Evolutionary conservation across 2,888 invertebrate genomes (phyloP), one percentile per base, ranked within the genome.

Genomic region (Caenorhabditis sulstoni): DNA sequence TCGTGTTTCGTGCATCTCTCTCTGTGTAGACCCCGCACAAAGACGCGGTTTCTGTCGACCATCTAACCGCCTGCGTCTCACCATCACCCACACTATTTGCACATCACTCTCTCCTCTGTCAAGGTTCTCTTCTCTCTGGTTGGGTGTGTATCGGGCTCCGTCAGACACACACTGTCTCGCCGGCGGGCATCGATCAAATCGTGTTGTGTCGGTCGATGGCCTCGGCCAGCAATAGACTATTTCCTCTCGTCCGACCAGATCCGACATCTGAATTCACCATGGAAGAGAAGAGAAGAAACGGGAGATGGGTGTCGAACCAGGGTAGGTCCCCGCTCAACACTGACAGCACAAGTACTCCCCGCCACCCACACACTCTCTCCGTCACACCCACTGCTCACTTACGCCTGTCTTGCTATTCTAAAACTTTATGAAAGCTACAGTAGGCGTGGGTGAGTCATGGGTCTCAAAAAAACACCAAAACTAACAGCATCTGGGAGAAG

Each of bases 101-200:
- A 7, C 18, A 8, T 9, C 20, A 8, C 20, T 44, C 67, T 76
- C 75, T 50, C 5, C 50, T 11, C 1, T 8, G 4, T n/a, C n/a
- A 55, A 45, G 45, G n/a, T 3, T 76, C 18, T 37, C 61, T 76
- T 5, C 12, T 3, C 14, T 12, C 29, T 55, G 50, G 44, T 53
- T 16, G 47, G 39, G 12, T 39, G 44, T 71, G 77, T 66, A 16
- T 71, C 41, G 23, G 20, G 12, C 61, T 71, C 71, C 9, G 7
- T 9, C 1, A 29, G 22, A 47, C 29, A 44, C 44, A 37, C 39
- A 29, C 41, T 71, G 44, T 71, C 55, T 71, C 45, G 23, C 8
- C 47, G 11, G 23, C 47, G 47, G 41, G 53, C 70, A 71, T 71
- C 71, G 78, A 78, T 78, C 61, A 61, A 70, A 78, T 66, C 57